Conservation (phyloP, 2,888 invertebrate genomes). For the Xestia ashworthii region DNA sequence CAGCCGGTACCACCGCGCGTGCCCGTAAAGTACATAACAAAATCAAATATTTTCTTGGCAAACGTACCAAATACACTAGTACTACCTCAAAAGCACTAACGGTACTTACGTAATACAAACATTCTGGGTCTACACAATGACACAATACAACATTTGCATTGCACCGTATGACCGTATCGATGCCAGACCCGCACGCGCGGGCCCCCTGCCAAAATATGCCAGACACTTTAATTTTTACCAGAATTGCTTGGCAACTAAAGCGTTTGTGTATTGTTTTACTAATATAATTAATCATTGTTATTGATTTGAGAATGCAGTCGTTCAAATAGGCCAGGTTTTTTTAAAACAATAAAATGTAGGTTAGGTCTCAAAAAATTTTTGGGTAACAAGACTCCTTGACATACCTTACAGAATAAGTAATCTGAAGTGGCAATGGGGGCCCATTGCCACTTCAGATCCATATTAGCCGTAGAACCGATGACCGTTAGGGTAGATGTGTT, state of each 20-base stretch:
- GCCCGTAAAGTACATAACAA: not conserved
- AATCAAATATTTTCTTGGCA: conserved; percentile 10
- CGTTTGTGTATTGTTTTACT: conserved; percentile 11
- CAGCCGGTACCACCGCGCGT: not conserved
- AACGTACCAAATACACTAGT: not conserved
- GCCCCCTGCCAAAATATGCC: conserved; percentile 53
- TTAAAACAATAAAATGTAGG: conserved; percentile 5
- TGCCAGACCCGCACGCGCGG: conserved; percentile 41
- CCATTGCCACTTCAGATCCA: too few species aligned
- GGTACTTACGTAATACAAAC: conserved; percentile 23
- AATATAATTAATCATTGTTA: conserved; percentile 13
- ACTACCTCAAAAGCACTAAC: conserved; percentile 21
- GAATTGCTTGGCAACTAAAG: conserved; percentile 26
- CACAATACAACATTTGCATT: conserved; percentile 55
- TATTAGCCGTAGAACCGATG: too few species aligned
- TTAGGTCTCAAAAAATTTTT: not conserved
- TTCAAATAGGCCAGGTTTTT: not conserved
- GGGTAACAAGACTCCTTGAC: not conserved
- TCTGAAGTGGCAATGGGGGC: too few species aligned
- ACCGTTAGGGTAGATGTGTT: too few species aligned
- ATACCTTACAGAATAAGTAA: too few species aligned
- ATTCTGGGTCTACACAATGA: conserved; percentile 3
- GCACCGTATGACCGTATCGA: conserved; percentile 22
- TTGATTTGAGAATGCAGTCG: conserved; percentile 5
- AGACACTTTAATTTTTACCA: conserved; percentile 40